These are phyloP conservation scores for Liolophura sinensis DNA, from an alignment of 1,140 invertebrate species.

Conservation along the genomic window DNA sequence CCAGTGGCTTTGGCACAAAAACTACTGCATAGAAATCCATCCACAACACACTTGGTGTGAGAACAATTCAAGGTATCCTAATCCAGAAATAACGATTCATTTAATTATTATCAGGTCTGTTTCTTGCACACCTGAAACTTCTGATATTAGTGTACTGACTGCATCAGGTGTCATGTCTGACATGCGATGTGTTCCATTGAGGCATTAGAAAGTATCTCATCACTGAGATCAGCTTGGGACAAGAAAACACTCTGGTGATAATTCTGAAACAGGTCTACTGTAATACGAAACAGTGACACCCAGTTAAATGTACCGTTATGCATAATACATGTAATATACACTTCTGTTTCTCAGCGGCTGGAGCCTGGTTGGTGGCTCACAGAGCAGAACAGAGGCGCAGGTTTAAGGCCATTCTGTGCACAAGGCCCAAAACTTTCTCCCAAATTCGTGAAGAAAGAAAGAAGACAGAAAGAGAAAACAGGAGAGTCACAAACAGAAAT, in stretches of 20 bases:
- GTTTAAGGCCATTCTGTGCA: constrained; percentile 54
- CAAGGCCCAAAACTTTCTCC: constrained; percentile 53
- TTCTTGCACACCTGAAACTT: no score
- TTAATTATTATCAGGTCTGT: no score
- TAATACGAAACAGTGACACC: not conserved
- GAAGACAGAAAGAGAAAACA: constrained; percentile 36
- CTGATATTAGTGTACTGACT: no score
- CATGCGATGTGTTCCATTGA: no score
- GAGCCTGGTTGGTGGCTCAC: constrained; percentile 53
- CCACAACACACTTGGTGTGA: no score
- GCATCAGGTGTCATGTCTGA: no score
- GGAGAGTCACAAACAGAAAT: constrained; percentile 12
- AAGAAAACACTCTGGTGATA: not conserved
- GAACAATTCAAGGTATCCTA: no score
- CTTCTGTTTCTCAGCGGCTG: constrained; percentile 33
- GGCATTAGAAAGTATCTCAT: not conserved
- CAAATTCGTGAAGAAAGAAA: constrained; percentile 49
- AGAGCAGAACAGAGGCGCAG: constrained; percentile 49
- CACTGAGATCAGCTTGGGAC: not conserved
- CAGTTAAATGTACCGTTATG: not conserved
- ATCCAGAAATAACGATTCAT: no score
- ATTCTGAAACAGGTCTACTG: not conserved
- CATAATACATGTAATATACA: not conserved
- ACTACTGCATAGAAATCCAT: no score
- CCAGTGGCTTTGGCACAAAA: no score